Evolutionary conservation across 2,113 vertebrate species (phyloP).

Genomic region (Macroglossus sobrinus): DNA sequence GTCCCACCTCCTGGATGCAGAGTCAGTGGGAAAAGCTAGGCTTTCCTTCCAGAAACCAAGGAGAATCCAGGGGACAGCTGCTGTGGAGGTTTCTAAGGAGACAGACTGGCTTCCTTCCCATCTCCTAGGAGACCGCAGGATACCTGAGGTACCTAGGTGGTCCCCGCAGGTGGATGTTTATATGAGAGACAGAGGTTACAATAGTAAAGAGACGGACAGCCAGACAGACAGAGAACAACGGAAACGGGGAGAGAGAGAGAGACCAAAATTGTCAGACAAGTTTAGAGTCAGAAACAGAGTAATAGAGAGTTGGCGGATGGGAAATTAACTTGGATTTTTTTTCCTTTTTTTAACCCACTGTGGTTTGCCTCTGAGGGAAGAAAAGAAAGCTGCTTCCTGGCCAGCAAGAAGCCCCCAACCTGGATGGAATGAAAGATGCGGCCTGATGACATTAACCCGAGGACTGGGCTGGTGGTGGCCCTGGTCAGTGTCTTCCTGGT

Average conservation of each 20-base stretch:
- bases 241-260: not conserved
- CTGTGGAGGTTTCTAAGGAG: constrained; percentile 29
- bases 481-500: constrained; percentile 89
- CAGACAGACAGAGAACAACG: not conserved
- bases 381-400: not conserved
- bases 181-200: not conserved
- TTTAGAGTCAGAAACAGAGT: not conserved
- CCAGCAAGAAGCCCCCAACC: not conserved
- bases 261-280: not conserved
- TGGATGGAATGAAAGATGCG: constrained; percentile 81
- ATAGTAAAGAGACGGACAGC: not conserved
- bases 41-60: constrained; percentile 7
- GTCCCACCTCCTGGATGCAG: not conserved
- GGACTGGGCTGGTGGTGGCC: constrained; percentile 89
- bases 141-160: constrained; percentile 49
- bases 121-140: not conserved
- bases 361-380: constrained; percentile 13
- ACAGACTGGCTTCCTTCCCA: not conserved
- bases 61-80: not conserved
- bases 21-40: not conserved
- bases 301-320: not conserved
- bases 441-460: constrained; percentile 88
- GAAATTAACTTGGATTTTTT: not conserved
- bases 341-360: not conserved
- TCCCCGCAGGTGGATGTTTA: not conserved